Conservation (phyloP, 2,113 vertebrate genomes). For the Triplophysa tibetana region DNA sequence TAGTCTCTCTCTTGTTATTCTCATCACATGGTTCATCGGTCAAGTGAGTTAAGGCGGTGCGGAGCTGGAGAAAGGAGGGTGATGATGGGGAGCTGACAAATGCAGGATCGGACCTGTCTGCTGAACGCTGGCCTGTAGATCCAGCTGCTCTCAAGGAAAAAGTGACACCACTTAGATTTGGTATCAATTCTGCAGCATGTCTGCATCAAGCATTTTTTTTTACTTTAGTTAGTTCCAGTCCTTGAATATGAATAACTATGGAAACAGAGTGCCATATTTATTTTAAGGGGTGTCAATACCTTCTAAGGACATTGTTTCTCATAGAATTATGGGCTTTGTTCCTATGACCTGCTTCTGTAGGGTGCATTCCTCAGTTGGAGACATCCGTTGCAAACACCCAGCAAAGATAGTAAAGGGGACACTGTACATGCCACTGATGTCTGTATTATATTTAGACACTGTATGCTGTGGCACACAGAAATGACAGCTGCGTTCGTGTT, state of each 20-base stretch:
- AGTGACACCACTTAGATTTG: background rate
- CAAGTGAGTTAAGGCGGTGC: slow-evolving; percentile 28
- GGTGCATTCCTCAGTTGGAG: slow-evolving; percentile 48
- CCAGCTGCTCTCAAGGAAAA: slow-evolving; percentile 27
- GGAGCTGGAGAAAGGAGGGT: slow-evolving; percentile 12
- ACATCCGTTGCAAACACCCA: slow-evolving; percentile 54
- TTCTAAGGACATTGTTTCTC: slow-evolving; percentile 19
- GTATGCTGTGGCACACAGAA: slow-evolving; percentile 56
- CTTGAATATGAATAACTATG: background rate
- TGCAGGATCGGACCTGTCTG: slow-evolving; percentile 34
- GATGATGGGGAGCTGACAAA: slow-evolving; percentile 37
- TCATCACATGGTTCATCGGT: slow-evolving; percentile 40
- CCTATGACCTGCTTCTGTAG: slow-evolving; percentile 51
- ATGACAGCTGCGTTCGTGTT: slow-evolving; percentile 66
- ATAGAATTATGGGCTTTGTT: slow-evolving; percentile 39
- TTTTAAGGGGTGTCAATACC: background rate
- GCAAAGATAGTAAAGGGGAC: slow-evolving; percentile 59
- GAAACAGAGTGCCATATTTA: background rate
- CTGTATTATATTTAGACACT: slow-evolving; percentile 73
- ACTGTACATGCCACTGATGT: slow-evolving; percentile 68
- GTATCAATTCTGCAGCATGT: background rate
- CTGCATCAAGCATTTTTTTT: background rate
- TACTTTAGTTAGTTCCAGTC: background rate
- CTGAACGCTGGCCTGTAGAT: slow-evolving; percentile 24
- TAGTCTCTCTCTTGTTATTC: slow-evolving; percentile 19